phyloP scores from a whole-genome alignment of 2,113 vertebrate species.

The Pterocles orientalis region DNA sequence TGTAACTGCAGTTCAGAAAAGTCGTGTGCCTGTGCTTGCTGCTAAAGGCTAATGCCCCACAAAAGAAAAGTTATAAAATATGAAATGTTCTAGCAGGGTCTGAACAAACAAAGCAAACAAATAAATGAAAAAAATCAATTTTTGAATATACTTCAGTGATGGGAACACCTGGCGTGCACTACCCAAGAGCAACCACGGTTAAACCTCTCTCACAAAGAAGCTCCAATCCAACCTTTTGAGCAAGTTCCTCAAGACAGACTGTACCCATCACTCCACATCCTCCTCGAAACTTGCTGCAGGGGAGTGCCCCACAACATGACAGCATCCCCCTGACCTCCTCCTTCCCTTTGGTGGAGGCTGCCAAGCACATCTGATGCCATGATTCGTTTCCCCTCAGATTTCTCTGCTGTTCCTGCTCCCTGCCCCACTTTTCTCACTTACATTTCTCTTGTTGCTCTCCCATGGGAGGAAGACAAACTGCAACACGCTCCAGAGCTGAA shows the following conservation, averaged over 20 bases:
- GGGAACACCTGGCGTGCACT: not conserved
- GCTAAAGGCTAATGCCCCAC: not conserved
- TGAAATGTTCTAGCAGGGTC: not conserved
- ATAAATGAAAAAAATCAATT: not conserved
- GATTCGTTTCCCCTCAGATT: not conserved
- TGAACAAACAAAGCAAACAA: not conserved
- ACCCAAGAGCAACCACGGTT: not conserved
- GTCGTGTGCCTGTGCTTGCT: not conserved
- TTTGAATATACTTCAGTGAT: not conserved
- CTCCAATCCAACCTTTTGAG: not conserved
- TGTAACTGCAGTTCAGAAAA: not conserved
- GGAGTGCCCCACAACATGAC: accelerated
- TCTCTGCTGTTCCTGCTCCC: not conserved
- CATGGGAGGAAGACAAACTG: not conserved
- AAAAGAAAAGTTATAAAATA: not conserved
- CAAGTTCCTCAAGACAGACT: not conserved
- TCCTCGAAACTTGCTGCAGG: not conserved
- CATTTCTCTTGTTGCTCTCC: not conserved
- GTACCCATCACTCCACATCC: not conserved
- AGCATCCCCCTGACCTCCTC: not conserved
- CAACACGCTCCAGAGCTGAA: not conserved
- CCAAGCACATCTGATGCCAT: not conserved
- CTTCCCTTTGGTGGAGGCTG: not conserved
- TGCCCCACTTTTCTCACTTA: not conserved
- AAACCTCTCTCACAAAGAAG: not conserved